These are phyloP conservation scores for Lepidocolaptes lacrymiger DNA, from an alignment of 2,797 vertebrate genomes.

Conservation along the genomic window DNA sequence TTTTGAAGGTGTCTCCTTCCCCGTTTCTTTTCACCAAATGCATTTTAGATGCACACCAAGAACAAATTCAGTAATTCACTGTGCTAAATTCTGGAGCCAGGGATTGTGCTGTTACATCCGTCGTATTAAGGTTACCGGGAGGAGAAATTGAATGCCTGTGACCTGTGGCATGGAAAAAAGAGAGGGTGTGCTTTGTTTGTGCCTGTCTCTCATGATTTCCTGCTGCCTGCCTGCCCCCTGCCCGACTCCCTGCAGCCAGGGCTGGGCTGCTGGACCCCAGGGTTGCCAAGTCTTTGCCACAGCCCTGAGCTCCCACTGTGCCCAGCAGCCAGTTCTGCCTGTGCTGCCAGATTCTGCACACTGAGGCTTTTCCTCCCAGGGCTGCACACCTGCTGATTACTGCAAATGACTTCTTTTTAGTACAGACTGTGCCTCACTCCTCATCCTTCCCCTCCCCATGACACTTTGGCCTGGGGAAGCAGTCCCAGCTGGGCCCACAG, in stretches of 20 bases:
- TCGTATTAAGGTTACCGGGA: neutral
- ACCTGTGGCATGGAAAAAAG: fast-evolving
- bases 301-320: neutral
- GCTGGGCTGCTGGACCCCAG: neutral
- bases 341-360: neutral
- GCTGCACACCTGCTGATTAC: neutral
- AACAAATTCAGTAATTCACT: neutral
- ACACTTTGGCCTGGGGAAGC: neutral
- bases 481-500: neutral
- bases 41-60: neutral
- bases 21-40: fast-evolving
- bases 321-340: neutral
- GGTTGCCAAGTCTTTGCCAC: neutral
- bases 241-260: fast-evolving
- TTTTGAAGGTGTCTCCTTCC: neutral
- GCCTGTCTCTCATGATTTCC: fast-evolving
- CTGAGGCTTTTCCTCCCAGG: neutral
- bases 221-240: fast-evolving
- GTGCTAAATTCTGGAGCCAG: neutral
- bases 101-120: fast-evolving
- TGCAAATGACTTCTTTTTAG: neutral
- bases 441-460: neutral
- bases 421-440: neutral
- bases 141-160: neutral
- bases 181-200: fast-evolving